Evolutionary conservation across 2,888 invertebrate genomes (phyloP), one percentile per base, ranked within the genome.

Genomic region (Melikaiella ostensackeni): DNA sequence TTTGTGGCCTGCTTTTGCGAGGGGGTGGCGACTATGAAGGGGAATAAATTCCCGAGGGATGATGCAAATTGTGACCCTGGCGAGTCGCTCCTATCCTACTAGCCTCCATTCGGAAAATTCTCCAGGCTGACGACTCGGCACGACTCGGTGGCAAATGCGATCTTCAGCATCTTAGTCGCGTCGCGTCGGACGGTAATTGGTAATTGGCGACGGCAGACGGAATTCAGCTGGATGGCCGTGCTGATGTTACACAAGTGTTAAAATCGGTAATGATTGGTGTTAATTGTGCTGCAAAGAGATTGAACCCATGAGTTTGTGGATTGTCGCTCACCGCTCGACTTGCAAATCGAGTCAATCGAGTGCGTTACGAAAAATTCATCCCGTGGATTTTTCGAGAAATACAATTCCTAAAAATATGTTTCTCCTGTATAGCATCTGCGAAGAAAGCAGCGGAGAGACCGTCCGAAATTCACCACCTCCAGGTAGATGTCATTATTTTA

Each of bases 231-330:
- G 59, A 55, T 21, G 55, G 27, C 27, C 6, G 59, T 24, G 21
- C 57, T 4, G 6, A 59, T 21, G 27, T 59, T 59, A 24, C 57
- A 16, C 27, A 24, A 27, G 59, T 59, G 6, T 27, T 42, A 46
- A 66, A 46, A 50, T 62, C 50, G 46, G 75, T 79, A 79, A 83
- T 81, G 82, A 84, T 80, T 83, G 83, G 79, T 80, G 81, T 82
- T 83, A 80, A 80, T 83, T 82, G 79, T 77, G 66, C 74, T 61
- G 74, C 61, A 77, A 76, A 79, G 64, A 78, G 19, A 46, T 66
- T 66, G 24, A 59, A 74, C 75, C 42, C 79, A 80, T 77, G 78
- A 81, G 77, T 79, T 64, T 79, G 77, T 76, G 77, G 66, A 79
- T 79, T 73, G 79, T 74, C 64, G 59, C 77, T 77, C 78, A 77